Evolutionary conservation across 2,888 invertebrate species (phyloP).

Genomic region (Physocephala rufipes): DNA sequence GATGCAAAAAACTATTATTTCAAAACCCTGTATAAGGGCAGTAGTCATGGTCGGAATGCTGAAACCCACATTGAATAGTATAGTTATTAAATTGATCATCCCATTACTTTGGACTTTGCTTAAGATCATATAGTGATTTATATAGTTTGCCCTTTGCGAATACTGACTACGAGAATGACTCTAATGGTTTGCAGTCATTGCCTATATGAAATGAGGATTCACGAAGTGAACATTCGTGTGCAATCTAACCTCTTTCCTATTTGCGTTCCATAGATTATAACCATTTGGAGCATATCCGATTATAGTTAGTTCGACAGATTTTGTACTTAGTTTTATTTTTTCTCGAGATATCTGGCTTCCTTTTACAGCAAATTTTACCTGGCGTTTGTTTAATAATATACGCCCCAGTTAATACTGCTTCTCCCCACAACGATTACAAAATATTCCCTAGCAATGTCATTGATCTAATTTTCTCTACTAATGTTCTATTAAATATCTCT

Average conservation of each 20-base stretch:
- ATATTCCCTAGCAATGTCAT: neutral
- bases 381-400: constrained; percentile 8
- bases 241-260: too few relatives aligned
- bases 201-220: too few relatives aligned
- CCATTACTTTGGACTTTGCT: constrained; percentile 30
- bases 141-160: constrained; percentile 10
- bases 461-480: neutral
- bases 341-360: constrained; percentile 6
- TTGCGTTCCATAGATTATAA: neutral
- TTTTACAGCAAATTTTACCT: constrained; percentile 5
- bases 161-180: constrained; percentile 31
- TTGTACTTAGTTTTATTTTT: neutral
- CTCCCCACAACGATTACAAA: neutral
- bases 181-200: too few relatives aligned
- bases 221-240: too few relatives aligned
- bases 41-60: constrained; percentile 24
- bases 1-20: neutral
- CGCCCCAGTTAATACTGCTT: neutral
- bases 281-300: constrained; percentile 18
- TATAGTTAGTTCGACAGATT: constrained; percentile 1
- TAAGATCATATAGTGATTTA: constrained; percentile 27
- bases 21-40: constrained; percentile 34
- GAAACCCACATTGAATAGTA: constrained; percentile 14
- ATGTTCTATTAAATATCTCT: constrained; percentile 12
- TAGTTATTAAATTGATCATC: constrained; percentile 21